Conservation (phyloP, 1,140 invertebrate species). For the Drosophila varians region DNA sequence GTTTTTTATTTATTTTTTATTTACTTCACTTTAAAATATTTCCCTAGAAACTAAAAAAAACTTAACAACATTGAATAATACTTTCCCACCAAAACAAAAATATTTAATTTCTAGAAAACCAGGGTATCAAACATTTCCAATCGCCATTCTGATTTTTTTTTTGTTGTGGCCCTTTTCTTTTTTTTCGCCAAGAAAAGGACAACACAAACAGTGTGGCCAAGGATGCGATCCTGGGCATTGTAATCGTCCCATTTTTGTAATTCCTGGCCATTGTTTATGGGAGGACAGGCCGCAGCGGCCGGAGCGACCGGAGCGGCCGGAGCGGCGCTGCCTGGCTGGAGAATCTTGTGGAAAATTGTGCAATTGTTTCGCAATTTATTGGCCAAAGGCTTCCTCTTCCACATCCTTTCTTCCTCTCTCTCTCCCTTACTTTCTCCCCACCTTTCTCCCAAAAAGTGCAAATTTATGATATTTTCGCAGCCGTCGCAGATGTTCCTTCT, state of each 20-base stretch:
- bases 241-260: constrained; percentile 27
- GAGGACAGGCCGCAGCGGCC: constrained; percentile 69
- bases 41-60: not conserved
- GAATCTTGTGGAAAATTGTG: constrained; percentile 82
- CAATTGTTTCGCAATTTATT: constrained; percentile 83
- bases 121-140: not conserved
- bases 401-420: not conserved
- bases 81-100: too few species aligned
- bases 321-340: constrained; percentile 28
- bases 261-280: constrained; percentile 76
- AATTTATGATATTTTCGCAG: constrained; percentile 59
- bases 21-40: too few species aligned
- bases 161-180: not conserved
- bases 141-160: not conserved
- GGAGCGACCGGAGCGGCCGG: too few species aligned
- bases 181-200: constrained; percentile 76
- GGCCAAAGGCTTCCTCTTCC: constrained; percentile 57
- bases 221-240: constrained; percentile 27
- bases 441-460: constrained; percentile 22
- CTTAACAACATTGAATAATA: too few species aligned
- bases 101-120: too few species aligned
- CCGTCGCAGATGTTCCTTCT: constrained; percentile 21
- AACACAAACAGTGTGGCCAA: constrained; percentile 42
- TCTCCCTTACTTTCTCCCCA: constrained; percentile 6
- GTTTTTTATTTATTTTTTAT: too few species aligned